Conservation (phyloP, 2,113 vertebrate species). For the Corythoichthys haematopterus region DNA sequence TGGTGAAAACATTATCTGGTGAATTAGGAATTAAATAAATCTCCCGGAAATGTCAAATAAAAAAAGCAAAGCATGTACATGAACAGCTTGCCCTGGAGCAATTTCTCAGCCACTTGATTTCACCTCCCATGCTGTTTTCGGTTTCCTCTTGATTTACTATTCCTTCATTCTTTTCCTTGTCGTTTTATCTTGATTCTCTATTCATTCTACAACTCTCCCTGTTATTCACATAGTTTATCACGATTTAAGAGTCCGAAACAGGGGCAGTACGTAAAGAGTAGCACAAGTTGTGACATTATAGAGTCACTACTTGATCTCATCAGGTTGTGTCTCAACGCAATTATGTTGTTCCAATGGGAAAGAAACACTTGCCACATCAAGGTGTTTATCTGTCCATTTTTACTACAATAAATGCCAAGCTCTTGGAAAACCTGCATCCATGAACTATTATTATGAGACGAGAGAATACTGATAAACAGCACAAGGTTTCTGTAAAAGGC, state of each 20-base stretch:
- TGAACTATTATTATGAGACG: constrained; percentile 1
- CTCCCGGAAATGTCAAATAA: no score
- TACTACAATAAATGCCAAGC: not conserved
- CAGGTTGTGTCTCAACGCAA: not conserved
- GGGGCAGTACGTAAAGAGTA: not conserved
- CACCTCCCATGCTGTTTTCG: not conserved
- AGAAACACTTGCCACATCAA: not conserved
- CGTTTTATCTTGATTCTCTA: not conserved
- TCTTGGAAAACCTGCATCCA: not conserved
- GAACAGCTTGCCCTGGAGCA: not conserved
- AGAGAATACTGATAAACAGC: constrained; percentile 1
- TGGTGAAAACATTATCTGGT: not conserved
- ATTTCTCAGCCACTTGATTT: not conserved
- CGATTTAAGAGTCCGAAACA: not conserved
- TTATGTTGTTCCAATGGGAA: not conserved
- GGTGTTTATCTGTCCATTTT: constrained; percentile 1
- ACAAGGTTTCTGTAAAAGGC: constrained; percentile 7
- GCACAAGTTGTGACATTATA: not conserved
- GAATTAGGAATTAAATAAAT: not conserved
- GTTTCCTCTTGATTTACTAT: not conserved
- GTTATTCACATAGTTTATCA: not conserved
- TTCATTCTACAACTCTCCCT: not conserved
- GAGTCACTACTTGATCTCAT: not conserved
- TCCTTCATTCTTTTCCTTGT: not conserved
- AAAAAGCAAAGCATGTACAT: not conserved